Evolutionary conservation across 2,888 invertebrate genomes (phyloP), one percentile per base, ranked within the genome.

Genomic region (Diaperis boleti): DNA sequence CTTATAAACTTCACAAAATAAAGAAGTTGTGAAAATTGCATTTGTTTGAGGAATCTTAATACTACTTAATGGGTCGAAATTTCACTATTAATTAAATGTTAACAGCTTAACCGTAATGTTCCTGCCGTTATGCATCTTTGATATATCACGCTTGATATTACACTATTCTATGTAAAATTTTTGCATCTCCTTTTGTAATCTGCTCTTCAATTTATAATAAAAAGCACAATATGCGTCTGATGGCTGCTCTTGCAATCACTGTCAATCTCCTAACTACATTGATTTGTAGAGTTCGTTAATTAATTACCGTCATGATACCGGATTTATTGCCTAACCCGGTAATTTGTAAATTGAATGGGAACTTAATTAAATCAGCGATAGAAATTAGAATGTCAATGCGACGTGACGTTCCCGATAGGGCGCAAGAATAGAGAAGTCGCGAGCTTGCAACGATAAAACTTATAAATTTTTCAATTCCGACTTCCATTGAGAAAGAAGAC

Each of bases 331-430:
- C 62, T 62, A 65, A 65, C 50, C 68, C 56, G 59, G 67, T 68
- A 71, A 71, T 69, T 71, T 68, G 67, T 69, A 69, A 67, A 69
- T 67, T 71, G 69, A 71, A 69, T 65, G 64, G 64, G 57, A 59
- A 59, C 64, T 68, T 69, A 68, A 71, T 69, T 69, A 68, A 68
- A 67, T 67, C 65, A 65, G 52, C 64, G 63, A 39, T 39, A 62
- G 66, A 67, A 66, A 67, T 67, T 68, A 67, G 59, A 59, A 64
- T 56, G 64, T 66, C 66, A 62, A 66, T 66, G 64, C 56, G 45
- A 42, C 31, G 60, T 66, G 66, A 60, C 64, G 66, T 22, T 37
- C 20, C 1, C 49, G 49, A 6, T 45, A 13, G 44, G 18, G 15
- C 55, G 14, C 11, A 18, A 44, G 44, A 44, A 44, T 22, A n/a